phyloP scores from a whole-genome alignment of 2,888 invertebrate species.

The Pedicia rivosa region DNA sequence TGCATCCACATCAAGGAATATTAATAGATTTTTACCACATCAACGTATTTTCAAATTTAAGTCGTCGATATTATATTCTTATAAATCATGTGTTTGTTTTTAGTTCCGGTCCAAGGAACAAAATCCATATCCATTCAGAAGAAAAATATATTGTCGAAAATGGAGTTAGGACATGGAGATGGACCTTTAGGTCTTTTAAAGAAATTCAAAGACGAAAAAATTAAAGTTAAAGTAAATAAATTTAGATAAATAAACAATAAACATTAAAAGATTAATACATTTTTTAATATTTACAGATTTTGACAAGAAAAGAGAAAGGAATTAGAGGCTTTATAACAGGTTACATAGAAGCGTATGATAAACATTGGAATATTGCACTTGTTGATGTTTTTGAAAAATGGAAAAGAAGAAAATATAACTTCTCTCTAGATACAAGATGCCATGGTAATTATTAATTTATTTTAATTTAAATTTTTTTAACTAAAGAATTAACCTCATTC shows the following conservation, averaged over 20 bases:
- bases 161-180: slow-evolving; percentile 33
- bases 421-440: slow-evolving; percentile 19
- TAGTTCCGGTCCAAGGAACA: slow-evolving; percentile 22
- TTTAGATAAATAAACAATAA: background rate
- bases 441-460: background rate
- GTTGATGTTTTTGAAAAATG: slow-evolving; percentile 71
- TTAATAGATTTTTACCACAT: slow-evolving; percentile 32
- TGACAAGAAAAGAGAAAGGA: slow-evolving; percentile 52
- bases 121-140: slow-evolving; percentile 15
- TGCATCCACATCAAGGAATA: background rate
- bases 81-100: slow-evolving; percentile 7
- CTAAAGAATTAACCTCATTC: slow-evolving; percentile 4
- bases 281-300: slow-evolving; percentile 37
- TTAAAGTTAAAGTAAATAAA: slow-evolving; percentile 16
- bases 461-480: no score
- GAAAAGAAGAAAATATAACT: slow-evolving; percentile 38
- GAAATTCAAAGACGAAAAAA: slow-evolving; percentile 27
- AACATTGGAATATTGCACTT: slow-evolving; percentile 83
- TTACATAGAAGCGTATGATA: slow-evolving; percentile 73
- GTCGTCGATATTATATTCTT: background rate
- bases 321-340: slow-evolving; percentile 67
- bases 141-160: slow-evolving; percentile 36
- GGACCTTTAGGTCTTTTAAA: slow-evolving; percentile 47
- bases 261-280: background rate
- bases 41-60: slow-evolving; percentile 33